These are phyloP conservation scores for Arenicola marina DNA, from an alignment of 2,888 invertebrate species.

Conservation along the genomic window DNA sequence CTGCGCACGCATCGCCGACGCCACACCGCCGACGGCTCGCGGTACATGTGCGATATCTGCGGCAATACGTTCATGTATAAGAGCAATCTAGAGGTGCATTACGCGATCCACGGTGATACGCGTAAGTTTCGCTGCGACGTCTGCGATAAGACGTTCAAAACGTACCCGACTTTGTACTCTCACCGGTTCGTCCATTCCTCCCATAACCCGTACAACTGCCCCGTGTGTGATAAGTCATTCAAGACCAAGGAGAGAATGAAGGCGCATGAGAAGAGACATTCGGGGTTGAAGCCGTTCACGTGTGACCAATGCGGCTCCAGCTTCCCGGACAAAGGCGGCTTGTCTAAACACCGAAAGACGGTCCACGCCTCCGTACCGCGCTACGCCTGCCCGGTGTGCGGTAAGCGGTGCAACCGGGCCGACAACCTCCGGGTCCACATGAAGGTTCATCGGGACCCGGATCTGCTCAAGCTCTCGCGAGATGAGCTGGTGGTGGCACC, in stretches of 20 bases:
- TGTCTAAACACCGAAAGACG: conserved; percentile 50
- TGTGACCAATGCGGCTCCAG: conserved; percentile 38
- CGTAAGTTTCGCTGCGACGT: conserved; percentile 41
- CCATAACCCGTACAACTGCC: conserved; percentile 42
- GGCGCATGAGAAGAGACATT: conserved; percentile 40
- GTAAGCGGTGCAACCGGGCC: conserved; percentile 45
- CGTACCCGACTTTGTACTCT: conserved; percentile 47
- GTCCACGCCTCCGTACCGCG: conserved; percentile 46
- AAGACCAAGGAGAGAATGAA: conserved; percentile 29
- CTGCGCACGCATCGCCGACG: conserved; percentile 44
- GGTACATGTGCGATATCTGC: conserved; percentile 33
- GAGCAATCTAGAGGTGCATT: conserved; percentile 51
- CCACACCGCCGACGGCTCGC: conserved; percentile 37
- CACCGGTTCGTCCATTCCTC: conserved; percentile 48
- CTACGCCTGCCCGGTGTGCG: conserved; percentile 51
- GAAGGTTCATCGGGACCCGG: conserved; percentile 24
- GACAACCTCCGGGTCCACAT: conserved; percentile 48
- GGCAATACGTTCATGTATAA: conserved; percentile 42
- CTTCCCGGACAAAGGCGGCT: conserved; percentile 52
- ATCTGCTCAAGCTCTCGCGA: conserved; percentile 19
- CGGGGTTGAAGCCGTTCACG: conserved; percentile 36
- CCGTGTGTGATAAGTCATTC: conserved; percentile 45
- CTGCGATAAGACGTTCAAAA: conserved; percentile 51
- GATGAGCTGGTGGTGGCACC: conserved; percentile 7
- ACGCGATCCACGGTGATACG: conserved; percentile 45